phyloP scores from a whole-genome alignment of 1,140 invertebrate genomes.

The Drosophila ercepeae region DNA sequence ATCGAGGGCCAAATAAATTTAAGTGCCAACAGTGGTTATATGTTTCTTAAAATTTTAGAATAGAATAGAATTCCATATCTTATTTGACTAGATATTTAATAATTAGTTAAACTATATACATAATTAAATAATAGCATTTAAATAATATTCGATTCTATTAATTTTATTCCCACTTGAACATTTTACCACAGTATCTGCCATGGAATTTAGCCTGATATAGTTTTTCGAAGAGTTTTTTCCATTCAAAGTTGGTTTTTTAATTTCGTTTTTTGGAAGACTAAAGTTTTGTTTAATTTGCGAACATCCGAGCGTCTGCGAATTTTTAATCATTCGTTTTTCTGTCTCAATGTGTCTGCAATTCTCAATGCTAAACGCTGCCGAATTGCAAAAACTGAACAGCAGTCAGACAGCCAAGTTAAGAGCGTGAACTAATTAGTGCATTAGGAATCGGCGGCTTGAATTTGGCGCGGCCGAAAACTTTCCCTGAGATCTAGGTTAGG shows the following conservation, averaged over 20 bases:
- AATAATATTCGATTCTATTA: too few relatives aligned
- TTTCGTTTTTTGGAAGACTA: constrained; percentile 57
- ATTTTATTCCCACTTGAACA: too few relatives aligned
- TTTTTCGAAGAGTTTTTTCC: neutral
- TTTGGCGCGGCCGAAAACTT: constrained; percentile 46
- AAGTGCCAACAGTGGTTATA: constrained; percentile 5
- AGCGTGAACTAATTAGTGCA: constrained; percentile 74
- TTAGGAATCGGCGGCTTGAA: constrained; percentile 57
- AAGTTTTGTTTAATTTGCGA: constrained; percentile 18
- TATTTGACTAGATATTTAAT: too few relatives aligned
- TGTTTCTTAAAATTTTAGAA: neutral
- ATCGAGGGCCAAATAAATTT: neutral
- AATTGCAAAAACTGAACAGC: constrained; percentile 36
- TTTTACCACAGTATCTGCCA: too few relatives aligned
- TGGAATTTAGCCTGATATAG: too few relatives aligned
- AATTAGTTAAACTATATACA: too few relatives aligned
- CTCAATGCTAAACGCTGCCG: constrained; percentile 16
- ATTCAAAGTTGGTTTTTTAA: constrained; percentile 41
- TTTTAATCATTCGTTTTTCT: constrained; percentile 59
- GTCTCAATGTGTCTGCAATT: constrained; percentile 36
- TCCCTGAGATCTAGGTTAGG: constrained; percentile 54
- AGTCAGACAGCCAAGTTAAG: constrained; percentile 43
- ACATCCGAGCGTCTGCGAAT: constrained; percentile 56
- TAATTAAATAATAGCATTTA: too few relatives aligned
- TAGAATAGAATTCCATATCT: neutral